Conservation (phyloP, 2,797 vertebrate species). For the Pseudochromis fuscus region DNA sequence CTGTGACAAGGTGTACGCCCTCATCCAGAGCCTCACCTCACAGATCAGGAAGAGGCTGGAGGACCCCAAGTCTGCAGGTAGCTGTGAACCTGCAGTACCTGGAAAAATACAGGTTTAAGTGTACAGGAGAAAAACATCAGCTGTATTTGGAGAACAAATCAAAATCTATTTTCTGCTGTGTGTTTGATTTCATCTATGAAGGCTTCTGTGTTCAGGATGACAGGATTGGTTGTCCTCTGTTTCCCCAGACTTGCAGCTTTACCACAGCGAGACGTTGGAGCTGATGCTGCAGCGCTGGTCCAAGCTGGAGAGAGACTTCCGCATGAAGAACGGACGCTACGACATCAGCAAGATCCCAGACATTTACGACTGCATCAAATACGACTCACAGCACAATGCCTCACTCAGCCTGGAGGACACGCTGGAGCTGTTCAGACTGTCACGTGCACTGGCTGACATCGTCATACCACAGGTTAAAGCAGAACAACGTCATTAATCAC, state of each 20-base stretch:
- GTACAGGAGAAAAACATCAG: not conserved
- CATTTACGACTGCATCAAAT: conserved; percentile 98
- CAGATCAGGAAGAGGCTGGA: conserved; percentile 93
- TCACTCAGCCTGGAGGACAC: conserved; percentile 91
- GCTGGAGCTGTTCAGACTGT: conserved; percentile 91
- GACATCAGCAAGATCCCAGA: conserved; percentile 99
- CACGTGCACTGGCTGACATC: conserved; percentile 93
- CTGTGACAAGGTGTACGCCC: conserved; percentile 91
- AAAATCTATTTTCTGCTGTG: no score
- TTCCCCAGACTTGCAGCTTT: conserved; percentile 91
- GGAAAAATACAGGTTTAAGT: not conserved
- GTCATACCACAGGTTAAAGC: conserved; percentile 93
- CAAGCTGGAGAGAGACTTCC: conserved; percentile 95
- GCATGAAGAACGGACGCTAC: conserved; percentile 93
- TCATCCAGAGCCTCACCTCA: conserved; percentile 95
- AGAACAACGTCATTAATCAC: not conserved
- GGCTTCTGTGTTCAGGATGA: not conserved
- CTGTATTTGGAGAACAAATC: not conserved
- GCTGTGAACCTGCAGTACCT: rapidly evolving
- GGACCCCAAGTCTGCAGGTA: conserved; percentile 95
- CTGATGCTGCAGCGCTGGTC: conserved; percentile 98
- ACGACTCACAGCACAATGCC: conserved; percentile 94
- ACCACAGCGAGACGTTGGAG: conserved; percentile 95
- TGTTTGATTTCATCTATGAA: no score
- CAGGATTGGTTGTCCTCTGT: not conserved